Percentiles rank a stretch among this genome's conserved stretches.
Conservation (phyloP, 2,797 vertebrate species). For the Takifugu ocellatus region DNA sequence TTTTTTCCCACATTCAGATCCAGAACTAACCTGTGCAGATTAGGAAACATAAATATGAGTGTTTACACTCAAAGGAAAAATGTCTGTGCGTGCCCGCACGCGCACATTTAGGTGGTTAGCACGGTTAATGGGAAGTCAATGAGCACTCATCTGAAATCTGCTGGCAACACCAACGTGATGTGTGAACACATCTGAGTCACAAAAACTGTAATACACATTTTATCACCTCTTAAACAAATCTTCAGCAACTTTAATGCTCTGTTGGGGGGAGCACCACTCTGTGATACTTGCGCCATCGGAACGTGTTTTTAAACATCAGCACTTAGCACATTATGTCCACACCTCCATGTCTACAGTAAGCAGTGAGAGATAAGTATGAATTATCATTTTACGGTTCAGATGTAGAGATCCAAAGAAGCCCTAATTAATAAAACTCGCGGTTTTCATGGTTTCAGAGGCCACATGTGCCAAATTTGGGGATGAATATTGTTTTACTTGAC, state of each 20-base stretch:
- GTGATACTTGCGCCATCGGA: slow-evolving; percentile 67
- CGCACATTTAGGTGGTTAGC: slow-evolving; percentile 29
- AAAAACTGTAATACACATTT: slow-evolving; percentile 65
- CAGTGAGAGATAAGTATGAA: slow-evolving; percentile 56
- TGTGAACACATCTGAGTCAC: slow-evolving; percentile 68
- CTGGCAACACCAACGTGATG: slow-evolving; percentile 47
- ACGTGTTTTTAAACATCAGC: slow-evolving; percentile 70
- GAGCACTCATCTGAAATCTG: slow-evolving; percentile 53
- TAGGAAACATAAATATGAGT: slow-evolving; percentile 6
- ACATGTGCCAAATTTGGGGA: slow-evolving; percentile 24
- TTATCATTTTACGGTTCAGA: slow-evolving; percentile 41
- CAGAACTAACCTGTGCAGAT: slow-evolving; percentile 1
- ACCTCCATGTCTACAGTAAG: slow-evolving; percentile 36
- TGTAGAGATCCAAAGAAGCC: slow-evolving; percentile 48
- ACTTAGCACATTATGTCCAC: slow-evolving; percentile 59
- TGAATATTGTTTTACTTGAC: slow-evolving; percentile 31
- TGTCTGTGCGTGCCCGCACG: slow-evolving; percentile 17
- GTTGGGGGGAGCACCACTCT: slow-evolving; percentile 36
- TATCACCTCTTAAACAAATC: slow-evolving; percentile 70
- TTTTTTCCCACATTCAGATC: slow-evolving; percentile 31
- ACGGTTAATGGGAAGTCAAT: slow-evolving; percentile 42
- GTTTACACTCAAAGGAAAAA: slow-evolving; percentile 12
- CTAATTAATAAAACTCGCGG: slow-evolving; percentile 58
- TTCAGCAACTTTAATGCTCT: slow-evolving; percentile 69
- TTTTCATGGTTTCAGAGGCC: slow-evolving; percentile 29